Base-by-base conservation (phyloP, 2,888 invertebrate genomes). In the Sphaeridia pumilis region DNA sequence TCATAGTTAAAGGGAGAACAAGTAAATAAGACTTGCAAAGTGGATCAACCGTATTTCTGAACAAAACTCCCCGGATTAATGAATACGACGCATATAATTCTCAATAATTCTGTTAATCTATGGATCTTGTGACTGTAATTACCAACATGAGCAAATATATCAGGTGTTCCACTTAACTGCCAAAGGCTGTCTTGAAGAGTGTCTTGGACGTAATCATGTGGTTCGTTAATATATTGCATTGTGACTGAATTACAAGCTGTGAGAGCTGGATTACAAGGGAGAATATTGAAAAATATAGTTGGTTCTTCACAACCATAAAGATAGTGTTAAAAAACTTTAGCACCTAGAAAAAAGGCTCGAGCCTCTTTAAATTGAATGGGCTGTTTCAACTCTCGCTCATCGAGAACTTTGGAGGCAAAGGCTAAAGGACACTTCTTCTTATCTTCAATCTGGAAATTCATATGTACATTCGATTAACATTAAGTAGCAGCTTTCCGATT, bases 331-430 rank as follows among this genome's bases (percentile, higher is more conserved):
- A 71, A 70, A 43, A 68, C 61, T 27, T 63, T 55, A 25, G 70
- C 50, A 0, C 67, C 61, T 35, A 60, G 65, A 0, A 64, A 68
- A 28, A 67, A 66, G 0, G 71, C 70, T 4, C 72, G 55, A 0
- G 66, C 66, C 55, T 70, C 72, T 22, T 70, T 50, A 27, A 73
- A 71, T 24, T 69, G 67, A 1, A 67, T 67, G 17, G 67, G 67
- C 51, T 69, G 70, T 21, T 63, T 66, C 10, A 60, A 53, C 60
- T 71, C 70, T 0, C 67, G 64, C 1, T 54, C 58, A 0, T 67
- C 67, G 4, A 66, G 68, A 31, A 65, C 60, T 52, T 67, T 60
- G 44, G 68, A 69, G 27, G 53, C 67, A 49, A 68, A 70, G 0
- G 66, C 66, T 0, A 72, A 58, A 0, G 67, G 67, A 12, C 58